phyloP scores from a whole-genome alignment of 2,797 vertebrate species.

The Hydrolagus colliei region DNA sequence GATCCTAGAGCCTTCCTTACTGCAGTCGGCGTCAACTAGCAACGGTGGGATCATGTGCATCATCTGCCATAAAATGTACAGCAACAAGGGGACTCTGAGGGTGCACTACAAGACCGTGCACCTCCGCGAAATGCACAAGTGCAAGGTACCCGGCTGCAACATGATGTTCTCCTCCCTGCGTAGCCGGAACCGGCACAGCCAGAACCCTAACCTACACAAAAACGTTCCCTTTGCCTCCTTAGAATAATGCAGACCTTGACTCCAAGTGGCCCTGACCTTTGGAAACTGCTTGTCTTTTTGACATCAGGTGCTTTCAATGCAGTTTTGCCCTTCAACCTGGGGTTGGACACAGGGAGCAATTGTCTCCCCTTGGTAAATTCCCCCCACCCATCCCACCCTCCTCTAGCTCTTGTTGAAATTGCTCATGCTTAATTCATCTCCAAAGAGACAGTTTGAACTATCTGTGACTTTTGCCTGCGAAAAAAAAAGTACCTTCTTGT shows the following conservation, averaged over 20 bases:
- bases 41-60: constrained; percentile 86
- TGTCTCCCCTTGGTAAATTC: constrained; percentile 4
- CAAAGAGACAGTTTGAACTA: constrained; percentile 76
- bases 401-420: constrained; percentile 35
- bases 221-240: constrained; percentile 82
- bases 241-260: constrained; percentile 70
- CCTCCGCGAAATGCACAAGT: constrained; percentile 96
- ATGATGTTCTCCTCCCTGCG: constrained; percentile 98
- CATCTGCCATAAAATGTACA: constrained; percentile 99
- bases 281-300: constrained; percentile 60
- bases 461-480: constrained; percentile 83
- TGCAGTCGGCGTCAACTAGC: constrained; percentile 69
- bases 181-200: constrained; percentile 92
- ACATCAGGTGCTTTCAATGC: constrained; percentile 62
- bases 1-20: constrained; percentile 67
- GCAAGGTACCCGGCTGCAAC: constrained; percentile 92
- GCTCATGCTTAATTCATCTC: constrained; percentile 63
- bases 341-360: constrained; percentile 32
- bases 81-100: constrained; percentile 95
- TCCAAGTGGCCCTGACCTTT: constrained; percentile 52
- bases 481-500: constrained; percentile 65
- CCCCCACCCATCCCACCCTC: constrained; percentile 40
- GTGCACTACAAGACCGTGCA: constrained; percentile 98
- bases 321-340: constrained; percentile 43
- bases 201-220: constrained; percentile 98